phyloP scores from a whole-genome alignment of 2,113 vertebrate species.

The Thermophis baileyi region DNA sequence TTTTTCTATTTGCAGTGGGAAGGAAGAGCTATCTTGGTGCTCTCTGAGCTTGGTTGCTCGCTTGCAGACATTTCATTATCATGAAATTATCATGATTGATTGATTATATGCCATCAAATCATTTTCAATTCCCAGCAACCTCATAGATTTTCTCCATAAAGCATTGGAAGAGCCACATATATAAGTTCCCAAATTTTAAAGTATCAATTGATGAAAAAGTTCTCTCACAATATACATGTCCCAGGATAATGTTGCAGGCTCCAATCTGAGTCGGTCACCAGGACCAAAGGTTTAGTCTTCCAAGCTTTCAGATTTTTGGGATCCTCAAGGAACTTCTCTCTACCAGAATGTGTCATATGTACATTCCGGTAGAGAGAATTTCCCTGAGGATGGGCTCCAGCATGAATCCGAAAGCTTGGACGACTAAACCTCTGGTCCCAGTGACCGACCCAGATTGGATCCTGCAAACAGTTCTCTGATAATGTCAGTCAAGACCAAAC shows the following conservation, averaged over 20 bases:
- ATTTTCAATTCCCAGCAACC: neutral
- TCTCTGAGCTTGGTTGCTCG: neutral
- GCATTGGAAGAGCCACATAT: neutral
- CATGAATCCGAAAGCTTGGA: neutral
- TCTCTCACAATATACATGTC: neutral
- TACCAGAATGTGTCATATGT: neutral
- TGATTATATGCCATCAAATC: neutral
- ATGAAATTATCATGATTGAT: neutral
- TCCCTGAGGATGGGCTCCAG: neutral
- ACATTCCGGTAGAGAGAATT: neutral
- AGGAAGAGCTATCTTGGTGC: neutral
- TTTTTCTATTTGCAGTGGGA: neutral
- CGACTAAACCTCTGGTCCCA: neutral
- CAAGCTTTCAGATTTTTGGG: neutral
- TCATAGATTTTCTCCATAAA: neutral
- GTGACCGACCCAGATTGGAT: neutral
- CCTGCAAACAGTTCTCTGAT: neutral
- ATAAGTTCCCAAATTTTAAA: neutral
- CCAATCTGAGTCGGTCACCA: neutral
- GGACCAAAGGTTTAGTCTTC: neutral
- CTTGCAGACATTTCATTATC: neutral
- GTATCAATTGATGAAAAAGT: neutral
- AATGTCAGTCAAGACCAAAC: neutral
- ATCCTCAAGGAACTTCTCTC: neutral
- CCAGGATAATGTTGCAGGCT: neutral